Evolutionary conservation across 2,888 invertebrate species (phyloP), one percentile per base, ranked within the genome.

Genomic region (Rosalia funebris): DNA sequence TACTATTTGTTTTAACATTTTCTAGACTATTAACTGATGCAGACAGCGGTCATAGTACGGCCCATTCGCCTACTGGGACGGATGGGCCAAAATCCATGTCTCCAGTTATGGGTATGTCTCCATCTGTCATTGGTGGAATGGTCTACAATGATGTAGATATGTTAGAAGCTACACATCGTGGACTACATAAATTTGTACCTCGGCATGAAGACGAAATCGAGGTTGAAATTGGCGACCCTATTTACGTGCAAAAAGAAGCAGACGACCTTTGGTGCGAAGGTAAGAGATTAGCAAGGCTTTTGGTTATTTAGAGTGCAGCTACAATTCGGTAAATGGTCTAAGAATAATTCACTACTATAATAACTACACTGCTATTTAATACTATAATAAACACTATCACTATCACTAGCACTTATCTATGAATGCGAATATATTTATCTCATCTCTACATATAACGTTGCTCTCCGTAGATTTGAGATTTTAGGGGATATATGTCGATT

Each of bases 241-340:
- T 98, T 67, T 96, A 97, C 79, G 96, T 99, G 69, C 94, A 95
- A 78, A 95, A 94, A 77, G 96, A 98, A 81, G 95, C 93, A 15
- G 98, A 98, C 71, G 98, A 98, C 81, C 85, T 96, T 65, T 98
- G 98, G 98, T 96, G 95, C 81, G 96, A 96, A 88, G 98, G 97
- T 93, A 79, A 70, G 31, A 46, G n/a, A 46, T 19, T n/a, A n/a
- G n/a, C n/a, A n/a, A n/a, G n/a, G n/a, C n/a, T n/a, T n/a, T n/a
- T n/a, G n/a, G n/a, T n/a, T n/a, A n/a, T n/a, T n/a, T n/a, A n/a
- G n/a, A n/a, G n/a, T n/a, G n/a, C n/a, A n/a, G n/a, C n/a, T n/a
- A n/a, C n/a, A n/a, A n/a, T n/a, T n/a, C n/a, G n/a, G n/a, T n/a
- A n/a, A n/a, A n/a, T n/a, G n/a, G n/a, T n/a, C n/a, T n/a, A n/a